Evolutionary conservation across 2,888 invertebrate genomes (phyloP).

Genomic region (Selenia dentaria): DNA sequence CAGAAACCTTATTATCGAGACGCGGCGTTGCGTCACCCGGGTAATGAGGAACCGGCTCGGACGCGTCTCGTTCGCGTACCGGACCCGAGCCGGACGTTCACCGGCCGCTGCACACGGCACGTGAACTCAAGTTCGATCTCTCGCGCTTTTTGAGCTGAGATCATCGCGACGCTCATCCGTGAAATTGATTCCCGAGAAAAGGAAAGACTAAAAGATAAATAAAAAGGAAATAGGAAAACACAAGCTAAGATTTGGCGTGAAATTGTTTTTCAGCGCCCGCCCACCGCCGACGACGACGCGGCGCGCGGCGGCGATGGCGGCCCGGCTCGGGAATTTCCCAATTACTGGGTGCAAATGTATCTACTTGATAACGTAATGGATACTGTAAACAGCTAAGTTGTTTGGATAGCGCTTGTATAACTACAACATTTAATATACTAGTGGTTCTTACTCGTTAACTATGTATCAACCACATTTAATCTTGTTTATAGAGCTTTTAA

Average conservation of each 20-base stretch:
- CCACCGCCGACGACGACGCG: slow-evolving; percentile 60
- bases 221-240: slow-evolving; percentile 85
- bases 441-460: not conserved
- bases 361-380: slow-evolving; percentile 72
- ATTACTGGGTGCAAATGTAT: slow-evolving; percentile 81
- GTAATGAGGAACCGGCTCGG: slow-evolving; percentile 60
- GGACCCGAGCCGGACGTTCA: slow-evolving; percentile 27
- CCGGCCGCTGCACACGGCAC: slow-evolving; percentile 27
- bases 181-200: slow-evolving; percentile 84
- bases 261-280: slow-evolving; percentile 82
- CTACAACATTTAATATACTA: slow-evolving; percentile 7
- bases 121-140: slow-evolving; percentile 45
- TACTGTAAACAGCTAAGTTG: slow-evolving; percentile 44
- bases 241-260: slow-evolving; percentile 85
- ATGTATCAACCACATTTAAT: no score
- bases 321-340: slow-evolving; percentile 80
- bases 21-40: slow-evolving; percentile 64
- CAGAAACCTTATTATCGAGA: slow-evolving; percentile 78
- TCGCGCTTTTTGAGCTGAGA: slow-evolving; percentile 79
- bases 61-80: slow-evolving; percentile 38
- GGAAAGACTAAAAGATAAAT: slow-evolving; percentile 84
- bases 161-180: slow-evolving; percentile 84
- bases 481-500: no score
- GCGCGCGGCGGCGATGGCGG: slow-evolving; percentile 53
- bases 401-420: slow-evolving; percentile 26